Percentiles rank a stretch among this genome's conserved stretches.
phyloP scores from a whole-genome alignment of 2,113 vertebrate species.

The Crocuta crocuta region DNA sequence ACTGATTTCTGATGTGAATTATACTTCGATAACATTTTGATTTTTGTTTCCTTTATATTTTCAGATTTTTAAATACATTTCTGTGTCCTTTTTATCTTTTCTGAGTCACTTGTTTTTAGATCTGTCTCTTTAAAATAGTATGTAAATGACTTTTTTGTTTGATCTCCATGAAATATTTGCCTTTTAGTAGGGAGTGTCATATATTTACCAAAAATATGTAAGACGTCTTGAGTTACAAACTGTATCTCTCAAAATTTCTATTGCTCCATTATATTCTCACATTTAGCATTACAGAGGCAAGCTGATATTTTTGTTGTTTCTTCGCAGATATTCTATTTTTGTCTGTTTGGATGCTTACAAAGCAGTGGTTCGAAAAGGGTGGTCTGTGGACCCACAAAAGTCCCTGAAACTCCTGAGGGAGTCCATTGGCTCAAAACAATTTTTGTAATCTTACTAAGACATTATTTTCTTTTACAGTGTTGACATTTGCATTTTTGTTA shows the following conservation, averaged over 20 bases:
- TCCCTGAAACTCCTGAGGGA: background rate
- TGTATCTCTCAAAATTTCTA: slow-evolving; percentile 2
- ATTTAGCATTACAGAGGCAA: background rate
- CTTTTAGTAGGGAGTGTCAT: background rate
- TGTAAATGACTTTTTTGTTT: slow-evolving; percentile 28
- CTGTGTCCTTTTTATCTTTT: background rate
- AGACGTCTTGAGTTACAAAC: background rate
- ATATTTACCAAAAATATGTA: background rate
- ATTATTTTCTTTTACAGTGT: background rate
- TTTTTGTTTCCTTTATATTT: slow-evolving; percentile 55
- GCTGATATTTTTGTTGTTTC: background rate
- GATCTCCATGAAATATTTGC: slow-evolving; percentile 20
- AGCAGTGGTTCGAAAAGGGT: background rate
- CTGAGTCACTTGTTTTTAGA: slow-evolving; percentile 9
- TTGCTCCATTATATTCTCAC: background rate
- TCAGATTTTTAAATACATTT: slow-evolving; percentile 30
- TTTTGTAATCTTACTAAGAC: background rate
- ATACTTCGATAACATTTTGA: slow-evolving; percentile 44
- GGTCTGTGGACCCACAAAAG: fast-evolving
- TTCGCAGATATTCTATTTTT: slow-evolving; percentile 1
- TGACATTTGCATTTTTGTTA: background rate
- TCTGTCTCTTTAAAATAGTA: background rate
- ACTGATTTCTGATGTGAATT: slow-evolving; percentile 37
- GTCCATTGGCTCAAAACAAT: background rate
- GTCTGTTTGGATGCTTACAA: background rate